Base-by-base conservation (phyloP, 92 coral and sea anemone genomes). In the Zoanthus sociatus region DNA sequence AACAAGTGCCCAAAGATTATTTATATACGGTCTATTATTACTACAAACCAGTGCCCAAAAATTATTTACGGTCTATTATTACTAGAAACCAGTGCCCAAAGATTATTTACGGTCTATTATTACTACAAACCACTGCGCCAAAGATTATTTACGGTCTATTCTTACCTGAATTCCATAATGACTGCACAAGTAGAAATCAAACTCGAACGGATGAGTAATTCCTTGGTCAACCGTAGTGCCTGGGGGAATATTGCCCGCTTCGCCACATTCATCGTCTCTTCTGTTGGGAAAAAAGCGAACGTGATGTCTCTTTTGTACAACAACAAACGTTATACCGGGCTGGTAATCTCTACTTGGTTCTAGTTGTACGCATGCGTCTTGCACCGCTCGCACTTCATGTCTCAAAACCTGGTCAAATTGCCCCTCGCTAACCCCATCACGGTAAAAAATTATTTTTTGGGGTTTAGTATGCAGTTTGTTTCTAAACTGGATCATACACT, bases 361-460 rank as follows among this genome's bases (percentile, higher is more conserved):
- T 4, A 90, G 89, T 8, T 30, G 55, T 68, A 61, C 2, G 78
- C 92, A 90, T 21, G 92, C 92, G 48, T 85, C 71, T 53, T 90
- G 92, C 4, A 90, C 88, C 8, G 92, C 92, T 8, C 92, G 81
- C 14, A 90, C 76, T 47, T 90, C 92, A 84, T 90, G 61, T 77
- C 53, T 55, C 42, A 84, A 71, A 12, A 90, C 92, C 18, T 85
- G 89, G 55, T 90, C 92, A 86, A 90, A 90, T 31, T 90, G 92
- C 0, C 92, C 92, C 26, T 26, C 26, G 26, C 26, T 26, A 26
- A 26, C 26, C 26, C 26, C 26, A 26, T 26, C 26, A 26, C 97
- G 90, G 75, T 92, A 94, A 54, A 94, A 94, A 9, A 94, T 84
- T n/a, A 94, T 94, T 56, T 83, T 87, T 14, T 10, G 16, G 0